Base-by-base conservation (phyloP, 2,113 vertebrate genomes). In the Engystomops pustulosus region DNA sequence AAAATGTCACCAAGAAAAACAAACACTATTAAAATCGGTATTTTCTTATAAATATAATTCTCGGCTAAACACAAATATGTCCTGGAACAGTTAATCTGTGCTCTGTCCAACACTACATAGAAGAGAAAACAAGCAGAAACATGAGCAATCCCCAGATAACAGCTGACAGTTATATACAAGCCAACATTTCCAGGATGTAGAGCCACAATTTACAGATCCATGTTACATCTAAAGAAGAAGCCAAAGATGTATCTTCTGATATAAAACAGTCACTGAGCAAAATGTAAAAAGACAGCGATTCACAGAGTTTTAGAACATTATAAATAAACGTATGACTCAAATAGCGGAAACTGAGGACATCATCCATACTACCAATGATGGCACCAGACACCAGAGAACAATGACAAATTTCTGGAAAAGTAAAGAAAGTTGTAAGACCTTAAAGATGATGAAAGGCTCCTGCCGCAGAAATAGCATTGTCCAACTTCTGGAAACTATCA, bases 181-280 rank as follows among this genome's bases (percentile, higher is more conserved):
- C 49, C 74, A 77, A 38, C 30, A 58, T 38, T 30, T 77, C 51
- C 20, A 77, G 8, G 45, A 41, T 49, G 30, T 74, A 44, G 0
- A 53, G 72, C 3, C 10, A 36, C 47, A 23, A 51, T 34, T 76
- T 76, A 55, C 36, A 30, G 47, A 34, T 14, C 7, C 20, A 77
- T 32, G 38, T 58, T 58, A 55, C 20, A 38, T 20, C 4, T 77
- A 55, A 55, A 77, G 49, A 20, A 23, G 10, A 36, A 72, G 69
- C 69, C 69, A 77, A 58, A 55, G 51, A 38, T 77, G 9, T 36
- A 32, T 7, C 9, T 55, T 58, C 18, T 77, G 74, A 77, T 77
- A 77, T 58, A 58, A 77, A 77, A 20, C 72, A 77, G 49, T 58
- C 49, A 77, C 49, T 38, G 49, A n/a, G n/a, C 4, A 38, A 58